These are phyloP conservation scores for Propithecus deckenii DNA, from an alignment of 2,797 vertebrate species.

Conservation along the genomic window DNA sequence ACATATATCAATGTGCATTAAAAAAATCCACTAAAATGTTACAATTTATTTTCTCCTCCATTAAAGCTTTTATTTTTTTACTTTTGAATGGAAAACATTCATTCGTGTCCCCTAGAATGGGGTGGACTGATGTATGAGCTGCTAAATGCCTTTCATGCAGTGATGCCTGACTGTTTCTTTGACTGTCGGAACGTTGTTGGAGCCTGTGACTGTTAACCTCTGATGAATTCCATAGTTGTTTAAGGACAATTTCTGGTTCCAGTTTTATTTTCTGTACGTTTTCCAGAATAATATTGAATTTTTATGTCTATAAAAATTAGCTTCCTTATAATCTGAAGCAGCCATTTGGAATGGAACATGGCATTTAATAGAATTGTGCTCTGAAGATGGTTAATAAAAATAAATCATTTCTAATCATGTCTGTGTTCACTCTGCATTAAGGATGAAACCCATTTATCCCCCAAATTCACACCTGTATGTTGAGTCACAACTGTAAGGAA, in stretches of 20 bases:
- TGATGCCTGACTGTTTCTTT: slow-evolving; percentile 55
- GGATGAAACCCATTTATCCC: not conserved
- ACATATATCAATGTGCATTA: slow-evolving; percentile 41
- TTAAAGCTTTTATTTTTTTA: slow-evolving; percentile 53
- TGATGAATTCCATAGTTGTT: slow-evolving; percentile 7
- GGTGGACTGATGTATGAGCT: slow-evolving; percentile 52
- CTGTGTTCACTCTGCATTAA: not conserved
- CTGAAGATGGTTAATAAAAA: slow-evolving; percentile 14
- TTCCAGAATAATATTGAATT: slow-evolving; percentile 2
- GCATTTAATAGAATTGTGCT: slow-evolving; percentile 38
- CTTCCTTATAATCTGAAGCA: slow-evolving; percentile 23
- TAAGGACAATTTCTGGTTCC: slow-evolving; percentile 52
- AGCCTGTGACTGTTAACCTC: slow-evolving; percentile 16
- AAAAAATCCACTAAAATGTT: not conserved
- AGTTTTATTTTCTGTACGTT: slow-evolving; percentile 34
- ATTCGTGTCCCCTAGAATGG: not conserved
- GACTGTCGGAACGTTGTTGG: slow-evolving; percentile 29
- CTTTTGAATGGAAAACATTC: slow-evolving; percentile 53
- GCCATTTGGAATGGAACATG: slow-evolving; percentile 6
- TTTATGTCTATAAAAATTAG: slow-evolving; percentile 22
- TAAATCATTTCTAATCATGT: not conserved
- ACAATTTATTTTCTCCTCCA: slow-evolving; percentile 64
- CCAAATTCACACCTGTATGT: not conserved
- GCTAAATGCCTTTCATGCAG: slow-evolving; percentile 1
- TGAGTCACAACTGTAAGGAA: not conserved